Base-by-base conservation (phyloP, 92 coral and sea anemone genomes). In the Epizoanthus illoricatus region DNA sequence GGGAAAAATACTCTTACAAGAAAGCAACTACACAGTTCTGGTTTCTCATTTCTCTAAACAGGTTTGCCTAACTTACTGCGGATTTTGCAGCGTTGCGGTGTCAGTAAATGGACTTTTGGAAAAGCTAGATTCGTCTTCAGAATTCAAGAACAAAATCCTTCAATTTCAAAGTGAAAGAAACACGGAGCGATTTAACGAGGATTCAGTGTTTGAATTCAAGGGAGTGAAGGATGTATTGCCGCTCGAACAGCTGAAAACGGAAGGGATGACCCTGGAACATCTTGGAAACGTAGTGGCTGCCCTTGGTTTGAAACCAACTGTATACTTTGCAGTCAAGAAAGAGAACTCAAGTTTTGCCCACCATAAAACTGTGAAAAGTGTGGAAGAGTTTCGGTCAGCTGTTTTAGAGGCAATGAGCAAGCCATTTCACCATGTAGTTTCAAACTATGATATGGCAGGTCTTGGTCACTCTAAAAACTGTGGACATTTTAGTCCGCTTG, bases 401-500 rank as follows among this genome's bases (percentile, higher is more conserved):
- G 71, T 79, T 7, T 49, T 89, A 28, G 92, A 89, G 49, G 74
- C 45, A 67, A 68, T 89, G 33, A 63, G 75, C 12, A 85, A 83
- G 7, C 74, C 80, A 40, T 69, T 75, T 39, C 55, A 79, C 4
- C 67, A 81, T 18, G 79, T 89, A 2, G 80, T 86, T 62, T 75
- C 86, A 55, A 89, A 89, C 79, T 89, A 69, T 62, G 36, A 19
- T 21, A 74, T 84, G 60, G 60, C 64, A 65, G 41, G 17, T 42
- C 81, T 84, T 11, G 87, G 87, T 7, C 64, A 61, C 41, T 28
- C 69, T 68, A 17, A 43, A 18, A 20, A 41, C 5, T 28, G 17
- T 47, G 92, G 92, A 16, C 92, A 89, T 73, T 83, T 86, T 40
- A 86, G 90, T 54, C 92, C 92, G 3, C 5, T 89, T 4, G 92